Evolutionary conservation across 1,140 invertebrate genomes (phyloP), one percentile per base, ranked within the genome.

Genomic region (Pseudomyrmex flavicornis): DNA sequence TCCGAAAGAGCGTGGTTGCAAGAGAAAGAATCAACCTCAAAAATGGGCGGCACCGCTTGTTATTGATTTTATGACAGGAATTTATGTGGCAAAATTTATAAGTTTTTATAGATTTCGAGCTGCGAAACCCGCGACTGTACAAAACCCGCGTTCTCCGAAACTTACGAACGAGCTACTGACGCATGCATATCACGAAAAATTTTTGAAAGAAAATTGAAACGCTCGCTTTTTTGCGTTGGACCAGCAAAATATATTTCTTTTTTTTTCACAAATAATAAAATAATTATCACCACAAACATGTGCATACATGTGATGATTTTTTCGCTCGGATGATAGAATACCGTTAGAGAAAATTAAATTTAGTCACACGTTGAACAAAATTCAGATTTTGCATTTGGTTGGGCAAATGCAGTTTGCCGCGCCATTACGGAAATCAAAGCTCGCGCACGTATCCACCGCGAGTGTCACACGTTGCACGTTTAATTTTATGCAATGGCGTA

Each of bases 401-500:
- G 46, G 26, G 58, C 44, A 75, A 26, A 75, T 75, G 46, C 46
- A 22, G 9, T 75, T 75, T 75, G n/a, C 44, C 12, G 46, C 44
- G 9, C 20, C 58, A 50, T 62, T 62, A 62, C 58, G 58, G 62
- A 75, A 77, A 77, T 77, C 75, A 54, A 46, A 77, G 52, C 20
- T 26, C 58, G 17, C 17, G 10, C 17, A 58, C 2, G 35, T 69
- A 77, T 77, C 17, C 68, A 13, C 13, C 17, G 15, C 63, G 13
- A 69, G 17, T 2, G 17, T 46, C 35, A 69, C 12, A 50, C 68
- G 63, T 77, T 77, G 65, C 62, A 22, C 17, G 10, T 15, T 17
- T 69, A 77, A 77, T 77, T 77, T 77, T 56, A 68, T 77, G 65
- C 52, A 68, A 44, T 5, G 5, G 17, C 72, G 58, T 75, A 44